Evolutionary conservation across 2,113 vertebrate species (phyloP).

Genomic region (Eubucco bourcierii): DNA sequence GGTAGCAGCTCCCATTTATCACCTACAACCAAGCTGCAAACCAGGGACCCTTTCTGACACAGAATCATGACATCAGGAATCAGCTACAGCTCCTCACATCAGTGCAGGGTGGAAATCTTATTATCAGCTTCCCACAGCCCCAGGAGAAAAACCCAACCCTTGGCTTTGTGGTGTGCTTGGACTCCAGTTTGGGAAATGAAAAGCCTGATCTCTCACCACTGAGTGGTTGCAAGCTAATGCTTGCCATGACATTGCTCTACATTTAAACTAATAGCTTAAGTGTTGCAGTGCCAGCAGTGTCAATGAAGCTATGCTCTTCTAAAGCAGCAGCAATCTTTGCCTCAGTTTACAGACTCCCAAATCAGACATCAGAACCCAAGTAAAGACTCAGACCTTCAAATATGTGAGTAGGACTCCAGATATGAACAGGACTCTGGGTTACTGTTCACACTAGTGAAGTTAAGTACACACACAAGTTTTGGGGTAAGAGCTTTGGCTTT

Average conservation of each 20-base stretch:
- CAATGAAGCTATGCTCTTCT: background rate
- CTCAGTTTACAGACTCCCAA: background rate
- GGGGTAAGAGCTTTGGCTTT: background rate
- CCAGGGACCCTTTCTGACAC: background rate
- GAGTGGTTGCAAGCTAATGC: accelerated
- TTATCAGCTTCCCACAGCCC: background rate
- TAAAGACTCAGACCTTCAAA: background rate
- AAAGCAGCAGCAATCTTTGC: background rate
- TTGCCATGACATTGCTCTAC: background rate
- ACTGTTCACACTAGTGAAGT: background rate
- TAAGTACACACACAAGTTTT: background rate
- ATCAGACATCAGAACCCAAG: background rate
- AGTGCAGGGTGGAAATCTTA: background rate
- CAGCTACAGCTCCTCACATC: background rate
- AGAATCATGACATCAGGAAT: background rate
- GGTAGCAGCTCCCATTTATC: background rate
- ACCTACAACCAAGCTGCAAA: background rate
- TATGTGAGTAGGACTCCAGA: background rate
- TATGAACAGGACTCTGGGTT: background rate
- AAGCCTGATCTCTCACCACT: background rate
- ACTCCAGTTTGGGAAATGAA: background rate
- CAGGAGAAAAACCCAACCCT: background rate
- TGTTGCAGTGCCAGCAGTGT: background rate
- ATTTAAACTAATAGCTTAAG: too few relatives aligned
- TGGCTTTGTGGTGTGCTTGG: background rate